Evolutionary conservation across 2,888 invertebrate genomes (phyloP), one percentile per base, ranked within the genome.

Genomic region (Eulithis prunata): DNA sequence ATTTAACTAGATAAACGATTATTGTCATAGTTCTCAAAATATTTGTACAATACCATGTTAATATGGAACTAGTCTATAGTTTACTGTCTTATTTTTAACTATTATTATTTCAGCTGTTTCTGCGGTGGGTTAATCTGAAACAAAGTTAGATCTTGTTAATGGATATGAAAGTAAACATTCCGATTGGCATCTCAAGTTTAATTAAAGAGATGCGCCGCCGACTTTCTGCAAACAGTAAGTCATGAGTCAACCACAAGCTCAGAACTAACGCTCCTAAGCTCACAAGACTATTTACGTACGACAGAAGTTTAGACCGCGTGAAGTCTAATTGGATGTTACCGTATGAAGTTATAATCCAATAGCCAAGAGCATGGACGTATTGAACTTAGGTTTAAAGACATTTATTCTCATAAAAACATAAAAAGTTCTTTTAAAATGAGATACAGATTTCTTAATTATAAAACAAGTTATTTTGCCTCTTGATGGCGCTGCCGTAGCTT

Each of bases 41-140:
- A 12, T 46, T 62, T 63, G 56, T 68, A 68, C 70, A 76, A 61
- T 72, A 71, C 60, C 67, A 74, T 66, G 28, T 61, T 55, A 21
- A 60, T 51, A 12, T 66, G 66, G 69, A 69, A 61, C 59, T 57
- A 71, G 66, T 66, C 61, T 62, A 28, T 54, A 68, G 21, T 72
- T 76, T 80, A 83, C 81, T 81, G 80, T 79, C 79, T 77, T 71
- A 67, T 71, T 75, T 75, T 83, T 82, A 83, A 81, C 83, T 78
- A 76, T 84, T 82, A 75, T 73, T 68, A 71, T 78, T 76, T 70
- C 64, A 67, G 74, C 70, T 60, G 70, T 68, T 71, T 70, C 73
- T 66, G 51, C 57, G 68, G 67, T 14, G 5, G 69, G 71, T 72
- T 64, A 70, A 81, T 82, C 89, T 89, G 89, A 68, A 88, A 89